Base-by-base conservation (phyloP, 2,888 invertebrate genomes). In the Cerastis leucographa region DNA sequence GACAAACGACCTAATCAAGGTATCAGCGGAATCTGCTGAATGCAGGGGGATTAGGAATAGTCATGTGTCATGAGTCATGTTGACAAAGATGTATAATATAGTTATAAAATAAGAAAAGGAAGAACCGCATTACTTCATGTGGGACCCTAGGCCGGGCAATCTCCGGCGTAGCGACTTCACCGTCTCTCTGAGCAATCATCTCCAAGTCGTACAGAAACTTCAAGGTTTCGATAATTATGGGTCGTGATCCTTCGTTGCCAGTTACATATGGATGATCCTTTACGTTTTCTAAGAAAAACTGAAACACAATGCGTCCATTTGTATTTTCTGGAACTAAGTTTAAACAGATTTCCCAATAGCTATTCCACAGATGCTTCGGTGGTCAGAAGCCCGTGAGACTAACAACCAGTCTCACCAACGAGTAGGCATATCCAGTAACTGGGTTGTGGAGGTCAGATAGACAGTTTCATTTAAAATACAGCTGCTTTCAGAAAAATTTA, bases 161-260 rank as follows among this genome's bases (percentile, higher is more conserved):
- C 91, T 98, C 98, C 11, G 99, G 99, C 8, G 98, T 99, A 11
- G 98, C 97, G 76, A 99, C 98, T 95, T 98, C 98, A 12, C 98
- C 98, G 83, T 98, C 98, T 91, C 98, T 96, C 90, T 97, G 97
- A 97, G 98, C 91, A 82, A 99, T 98, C 97, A 99, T 98, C 95
- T 99, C 99, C 91, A 99, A 97, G 93, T 99, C 99, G 94, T 99
- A 99, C 67, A 99, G 97, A 93, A 99, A 99, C 92, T 98, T 98
- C 59, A 99, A 95, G 0, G 99, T 99, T 93, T 99, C 99, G 54
- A 99, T 98, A 83, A 99, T 98, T 84, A 99, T 97, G 0, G 99
- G 99, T 25, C 98, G 97, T 86, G 99, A 99, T 17, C 98, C 97
- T 84, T 98, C 98, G 91, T 98, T 98, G 71, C 98, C 98, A 19